Base-by-base conservation (phyloP, 2,797 vertebrate genomes). In the Gambelia wislizenii region DNA sequence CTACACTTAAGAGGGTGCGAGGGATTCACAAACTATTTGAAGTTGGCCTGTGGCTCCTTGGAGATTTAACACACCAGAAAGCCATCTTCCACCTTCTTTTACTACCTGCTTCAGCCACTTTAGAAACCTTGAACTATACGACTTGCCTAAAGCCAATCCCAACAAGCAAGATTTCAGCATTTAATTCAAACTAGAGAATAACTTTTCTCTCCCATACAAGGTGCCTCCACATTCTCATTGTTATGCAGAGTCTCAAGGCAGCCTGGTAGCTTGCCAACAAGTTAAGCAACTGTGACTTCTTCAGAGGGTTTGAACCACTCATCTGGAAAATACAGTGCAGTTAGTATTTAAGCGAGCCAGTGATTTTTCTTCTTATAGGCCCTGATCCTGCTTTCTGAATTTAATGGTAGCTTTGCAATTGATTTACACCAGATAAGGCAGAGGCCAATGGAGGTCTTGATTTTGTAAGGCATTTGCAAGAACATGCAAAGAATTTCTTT, bases 371-470 rank as follows among this genome's bases (percentile, higher is more conserved):
- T 20, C 67, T 10, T 56, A 1, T 56, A 77, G 25, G 1, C 13
- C 4, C 56, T 90, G 89, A 90, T 93, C 85, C 87, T 76, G 16
- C 20, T 59, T 89, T 83, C 86, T 94, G 77, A 93, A 90, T 85
- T 70, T 64, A 93, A 88, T 93, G 56, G 13, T 14, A 22, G 1
- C 22, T 86, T 93, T 91, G 1, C 18, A 85, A 49, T 87, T 70
- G 54, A 20, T 77, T 93, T 91, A 39, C 0, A n/a, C n/a, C n/a
- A n/a, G n/a, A n/a, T n/a, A 91, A 88, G 25, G 25, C 44, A 84
- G 7, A 78, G 54, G 16, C 33, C 4, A 33, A 70, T 44, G 75
- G 70, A 74, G 59, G 84, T 90, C 85, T 61, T 49, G 92, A 86
- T 79, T 91, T 85, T 92, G 6, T 79, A 87, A 89, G 89, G 47